These are phyloP conservation scores for Samia ricini DNA, from an alignment of 1,140 invertebrate genomes.

Conservation along the genomic window DNA sequence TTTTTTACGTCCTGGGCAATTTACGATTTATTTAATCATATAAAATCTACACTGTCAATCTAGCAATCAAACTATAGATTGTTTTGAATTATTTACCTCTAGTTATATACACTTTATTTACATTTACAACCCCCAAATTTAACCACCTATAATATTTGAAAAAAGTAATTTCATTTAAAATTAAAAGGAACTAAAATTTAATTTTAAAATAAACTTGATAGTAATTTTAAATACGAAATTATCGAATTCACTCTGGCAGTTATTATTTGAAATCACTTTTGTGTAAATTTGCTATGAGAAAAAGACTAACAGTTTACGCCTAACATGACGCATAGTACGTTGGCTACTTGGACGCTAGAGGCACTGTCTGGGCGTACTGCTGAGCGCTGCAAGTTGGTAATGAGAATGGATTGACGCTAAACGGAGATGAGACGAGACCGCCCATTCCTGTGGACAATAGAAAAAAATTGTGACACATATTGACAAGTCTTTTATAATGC, in stretches of 20 bases:
- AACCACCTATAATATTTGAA: no score
- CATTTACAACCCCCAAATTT: conserved; percentile 37
- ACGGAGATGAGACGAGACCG: conserved; percentile 89
- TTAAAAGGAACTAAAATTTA: no score
- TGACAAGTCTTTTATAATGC: no score
- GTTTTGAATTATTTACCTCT: conserved; percentile 34
- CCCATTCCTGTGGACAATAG: conserved; percentile 81
- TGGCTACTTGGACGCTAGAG: conserved; percentile 89
- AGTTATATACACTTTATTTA: conserved; percentile 62
- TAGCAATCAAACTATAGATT: conserved; percentile 55
- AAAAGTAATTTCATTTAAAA: no score
- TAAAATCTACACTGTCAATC: conserved; percentile 54
- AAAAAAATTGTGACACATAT: conserved; percentile 14
- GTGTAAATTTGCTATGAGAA: neutral
- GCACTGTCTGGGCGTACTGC: conserved; percentile 88
- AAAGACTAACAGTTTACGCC: neutral
- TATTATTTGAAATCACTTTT: no score
- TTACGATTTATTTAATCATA: conserved; percentile 30
- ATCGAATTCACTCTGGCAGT: no score
- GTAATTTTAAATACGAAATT: no score
- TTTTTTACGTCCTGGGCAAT: conserved; percentile 34
- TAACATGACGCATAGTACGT: neutral
- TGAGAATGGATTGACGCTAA: conserved; percentile 93
- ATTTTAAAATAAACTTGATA: no score
- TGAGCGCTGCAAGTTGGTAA: conserved; percentile 92